phyloP scores from a whole-genome alignment of 1,140 invertebrate genomes.

The Nasonia longicornis region DNA sequence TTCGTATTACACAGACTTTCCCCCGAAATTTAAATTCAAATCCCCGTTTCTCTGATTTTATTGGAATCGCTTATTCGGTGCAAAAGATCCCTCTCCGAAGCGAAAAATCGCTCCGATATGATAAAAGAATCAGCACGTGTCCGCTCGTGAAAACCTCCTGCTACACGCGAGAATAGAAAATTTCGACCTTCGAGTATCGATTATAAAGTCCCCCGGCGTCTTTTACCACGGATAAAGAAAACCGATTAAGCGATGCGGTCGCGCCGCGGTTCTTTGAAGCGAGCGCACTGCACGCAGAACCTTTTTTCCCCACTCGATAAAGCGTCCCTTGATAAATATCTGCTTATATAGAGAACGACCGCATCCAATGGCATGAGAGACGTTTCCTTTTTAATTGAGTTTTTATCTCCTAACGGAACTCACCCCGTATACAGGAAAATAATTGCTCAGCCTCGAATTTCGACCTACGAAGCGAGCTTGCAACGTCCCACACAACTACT shows the following conservation, averaged over 20 bases:
- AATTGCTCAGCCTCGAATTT: not conserved
- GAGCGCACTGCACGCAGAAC: not conserved
- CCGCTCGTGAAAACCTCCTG: not conserved
- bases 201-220: not conserved
- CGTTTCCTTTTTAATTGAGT: not conserved
- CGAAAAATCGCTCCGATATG: not conserved
- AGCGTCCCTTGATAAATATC: conserved; percentile 11
- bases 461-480: not conserved
- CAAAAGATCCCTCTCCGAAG: no score
- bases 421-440: not conserved
- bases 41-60: no score
- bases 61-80: no score
- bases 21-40: not conserved
- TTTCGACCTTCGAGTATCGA: conserved; percentile 1
- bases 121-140: no score
- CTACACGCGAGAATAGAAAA: not conserved
- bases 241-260: conserved; percentile 2
- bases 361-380: not conserved
- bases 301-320: conserved; percentile 2
- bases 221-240: not conserved
- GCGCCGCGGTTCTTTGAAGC: not conserved
- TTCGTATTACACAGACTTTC: not conserved
- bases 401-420: not conserved
- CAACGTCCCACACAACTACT: no score
- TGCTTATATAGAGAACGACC: not conserved